Evolutionary conservation across 2,113 vertebrate species (phyloP).

Genomic region (Oreochromis spilurus): DNA sequence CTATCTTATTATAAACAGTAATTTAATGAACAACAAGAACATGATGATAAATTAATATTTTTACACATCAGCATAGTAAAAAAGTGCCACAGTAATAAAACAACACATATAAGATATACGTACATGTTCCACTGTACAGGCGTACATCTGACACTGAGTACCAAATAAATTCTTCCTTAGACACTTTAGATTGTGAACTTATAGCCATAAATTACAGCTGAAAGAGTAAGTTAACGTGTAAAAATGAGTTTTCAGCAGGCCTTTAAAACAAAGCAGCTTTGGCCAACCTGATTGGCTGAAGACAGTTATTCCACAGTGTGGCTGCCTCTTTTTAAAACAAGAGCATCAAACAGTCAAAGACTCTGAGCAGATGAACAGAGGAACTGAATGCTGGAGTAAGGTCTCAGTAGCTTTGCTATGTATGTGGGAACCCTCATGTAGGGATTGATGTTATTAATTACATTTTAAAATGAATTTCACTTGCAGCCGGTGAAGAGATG

Average conservation of each 20-base stretch:
- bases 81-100: background rate
- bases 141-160: rapidly evolving
- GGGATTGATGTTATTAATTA: background rate
- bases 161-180: background rate
- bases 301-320: background rate
- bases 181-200: background rate
- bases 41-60: background rate
- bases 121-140: background rate
- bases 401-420: background rate
- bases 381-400: background rate
- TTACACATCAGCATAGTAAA: background rate
- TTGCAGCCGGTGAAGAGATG: rapidly evolving
- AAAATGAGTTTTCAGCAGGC: background rate
- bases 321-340: background rate
- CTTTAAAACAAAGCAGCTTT: background rate
- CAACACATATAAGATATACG: background rate
- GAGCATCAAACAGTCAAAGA: background rate
- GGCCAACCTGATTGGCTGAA: background rate
- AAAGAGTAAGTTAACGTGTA: background rate
- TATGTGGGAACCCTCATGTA: background rate
- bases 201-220: background rate
- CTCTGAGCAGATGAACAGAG: background rate
- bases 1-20: background rate
- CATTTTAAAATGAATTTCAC: background rate
- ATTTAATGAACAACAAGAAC: background rate